Conservation (phyloP, 2,113 vertebrate genomes). For the Platanista minor region DNA sequence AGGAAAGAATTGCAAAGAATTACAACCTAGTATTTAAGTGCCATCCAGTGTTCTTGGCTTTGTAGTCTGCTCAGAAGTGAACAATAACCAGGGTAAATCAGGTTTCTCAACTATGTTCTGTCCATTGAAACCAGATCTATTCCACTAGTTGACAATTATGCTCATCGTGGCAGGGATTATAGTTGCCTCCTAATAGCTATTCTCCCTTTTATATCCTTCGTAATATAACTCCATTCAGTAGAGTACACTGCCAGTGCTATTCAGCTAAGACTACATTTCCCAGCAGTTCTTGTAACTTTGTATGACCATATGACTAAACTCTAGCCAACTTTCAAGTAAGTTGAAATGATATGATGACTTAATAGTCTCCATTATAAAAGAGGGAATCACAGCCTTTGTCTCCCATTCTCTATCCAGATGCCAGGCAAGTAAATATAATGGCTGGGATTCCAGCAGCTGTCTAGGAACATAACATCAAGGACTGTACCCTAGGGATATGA, state of each 20-base stretch:
- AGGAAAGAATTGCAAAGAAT: neutral
- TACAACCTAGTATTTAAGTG: neutral
- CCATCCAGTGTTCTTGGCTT: neutral
- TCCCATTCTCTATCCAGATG: neutral
- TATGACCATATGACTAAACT: neutral
- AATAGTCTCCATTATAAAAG: neutral
- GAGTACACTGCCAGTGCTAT: neutral
- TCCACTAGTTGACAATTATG: neutral
- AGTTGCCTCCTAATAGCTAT: neutral
- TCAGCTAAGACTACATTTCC: neutral
- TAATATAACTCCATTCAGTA: neutral
- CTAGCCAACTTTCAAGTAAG: neutral
- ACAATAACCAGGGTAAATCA: neutral
- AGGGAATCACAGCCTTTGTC: neutral
- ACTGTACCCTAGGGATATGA: neutral
- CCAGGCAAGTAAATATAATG: neutral
- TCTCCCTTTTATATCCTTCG: neutral
- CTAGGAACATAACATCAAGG: neutral
- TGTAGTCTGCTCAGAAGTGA: neutral
- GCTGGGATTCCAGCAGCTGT: neutral
- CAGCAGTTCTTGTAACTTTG: neutral
- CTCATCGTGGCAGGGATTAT: neutral
- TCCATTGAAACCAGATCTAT: neutral
- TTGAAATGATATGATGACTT: neutral
- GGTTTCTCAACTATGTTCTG: neutral